Conservation (phyloP, 2,797 vertebrate genomes). For the Chaetophractus vellerosus region DNA sequence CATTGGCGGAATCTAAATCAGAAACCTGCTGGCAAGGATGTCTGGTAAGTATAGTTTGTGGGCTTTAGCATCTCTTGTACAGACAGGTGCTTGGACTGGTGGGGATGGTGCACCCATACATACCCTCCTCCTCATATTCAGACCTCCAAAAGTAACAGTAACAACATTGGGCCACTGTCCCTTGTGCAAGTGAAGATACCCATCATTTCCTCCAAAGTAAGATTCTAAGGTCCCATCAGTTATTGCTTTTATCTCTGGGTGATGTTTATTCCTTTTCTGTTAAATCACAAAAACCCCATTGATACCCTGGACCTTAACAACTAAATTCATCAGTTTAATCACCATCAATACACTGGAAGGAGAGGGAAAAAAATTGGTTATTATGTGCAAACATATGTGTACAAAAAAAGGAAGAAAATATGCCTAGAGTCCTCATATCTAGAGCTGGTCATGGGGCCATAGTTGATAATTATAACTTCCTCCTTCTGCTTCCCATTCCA, state of each 20-base stretch:
- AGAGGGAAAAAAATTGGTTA: too few species aligned
- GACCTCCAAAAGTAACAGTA: too few species aligned
- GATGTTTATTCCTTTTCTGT: neutral
- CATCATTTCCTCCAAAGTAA: neutral
- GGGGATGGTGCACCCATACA: neutral
- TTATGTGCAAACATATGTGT: too few species aligned
- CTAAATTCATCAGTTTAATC: neutral
- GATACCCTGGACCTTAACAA: neutral
- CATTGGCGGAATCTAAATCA: neutral
- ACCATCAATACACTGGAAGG: too few species aligned
- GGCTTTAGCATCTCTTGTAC: neutral
- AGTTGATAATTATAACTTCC: neutral
- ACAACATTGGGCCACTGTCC: neutral
- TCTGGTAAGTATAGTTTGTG: neutral
- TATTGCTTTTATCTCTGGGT: too few species aligned
- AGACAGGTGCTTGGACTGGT: neutral
- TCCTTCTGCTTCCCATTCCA: neutral
- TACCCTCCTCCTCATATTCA: neutral
- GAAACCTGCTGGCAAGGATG: neutral
- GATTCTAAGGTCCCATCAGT: neutral
- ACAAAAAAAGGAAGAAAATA: too few species aligned
- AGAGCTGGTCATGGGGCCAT: neutral
- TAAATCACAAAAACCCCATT: neutral
- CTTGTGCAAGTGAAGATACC: neutral
- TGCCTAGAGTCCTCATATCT: too few species aligned